Evolutionary conservation across 2,113 vertebrate genomes (phyloP).

Genomic region (Charina bottae): DNA sequence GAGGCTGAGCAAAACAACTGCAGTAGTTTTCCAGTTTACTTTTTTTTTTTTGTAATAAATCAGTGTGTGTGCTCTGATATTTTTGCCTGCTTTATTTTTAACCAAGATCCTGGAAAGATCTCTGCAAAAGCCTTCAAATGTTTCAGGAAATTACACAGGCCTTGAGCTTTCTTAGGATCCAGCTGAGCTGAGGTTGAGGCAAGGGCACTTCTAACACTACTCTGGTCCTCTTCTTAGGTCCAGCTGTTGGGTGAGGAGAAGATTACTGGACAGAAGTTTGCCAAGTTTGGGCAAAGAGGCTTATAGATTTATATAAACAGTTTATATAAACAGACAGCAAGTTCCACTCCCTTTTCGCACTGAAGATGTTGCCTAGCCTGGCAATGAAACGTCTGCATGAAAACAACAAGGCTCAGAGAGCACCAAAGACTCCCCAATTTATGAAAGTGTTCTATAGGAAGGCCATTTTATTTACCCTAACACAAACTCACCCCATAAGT

Average conservation of each 20-base stretch:
- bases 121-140: neutral
- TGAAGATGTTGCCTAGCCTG: too few relatives aligned
- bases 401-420: too few relatives aligned
- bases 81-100: neutral
- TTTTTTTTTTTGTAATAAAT: neutral
- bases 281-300: too few relatives aligned
- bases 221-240: neutral
- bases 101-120: neutral
- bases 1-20: neutral
- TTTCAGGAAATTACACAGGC: neutral
- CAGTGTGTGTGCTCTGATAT: too few relatives aligned
- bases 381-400: too few relatives aligned
- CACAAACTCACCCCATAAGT: neutral
- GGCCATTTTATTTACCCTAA: neutral
- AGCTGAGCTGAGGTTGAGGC: neutral
- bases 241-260: too few relatives aligned
- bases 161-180: neutral
- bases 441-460: neutral
- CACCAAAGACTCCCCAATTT: too few relatives aligned
- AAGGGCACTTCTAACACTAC: neutral
- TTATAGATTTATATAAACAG: too few relatives aligned
- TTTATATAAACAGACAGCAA: too few relatives aligned
- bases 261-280: too few relatives aligned
- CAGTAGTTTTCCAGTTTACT: neutral
- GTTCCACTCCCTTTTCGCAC: too few relatives aligned